Percentiles rank a stretch among this genome's conserved stretches.
phyloP scores from a whole-genome alignment of 2,888 invertebrate genomes.

The Drosophila rellima region DNA sequence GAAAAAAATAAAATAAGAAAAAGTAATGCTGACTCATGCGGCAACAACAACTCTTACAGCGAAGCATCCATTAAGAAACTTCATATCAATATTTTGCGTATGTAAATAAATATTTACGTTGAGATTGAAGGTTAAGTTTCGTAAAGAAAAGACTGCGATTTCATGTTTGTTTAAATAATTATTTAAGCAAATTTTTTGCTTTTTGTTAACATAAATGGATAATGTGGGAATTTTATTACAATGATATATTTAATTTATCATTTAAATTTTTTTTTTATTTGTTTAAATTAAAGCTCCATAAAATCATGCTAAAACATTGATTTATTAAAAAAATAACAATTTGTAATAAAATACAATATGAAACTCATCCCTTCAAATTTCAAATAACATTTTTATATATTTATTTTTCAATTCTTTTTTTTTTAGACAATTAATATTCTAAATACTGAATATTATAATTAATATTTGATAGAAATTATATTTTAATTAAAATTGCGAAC shows the following conservation, averaged over 20 bases:
- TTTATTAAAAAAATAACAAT: no score
- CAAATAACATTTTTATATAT: no score
- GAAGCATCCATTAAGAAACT: conserved; percentile 33
- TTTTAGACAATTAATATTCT: no score
- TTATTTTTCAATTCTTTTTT: no score
- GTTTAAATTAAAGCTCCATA: no score
- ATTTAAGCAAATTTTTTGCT: not conserved
- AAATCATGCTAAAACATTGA: no score
- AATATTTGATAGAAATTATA: no score
- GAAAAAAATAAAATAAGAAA: conserved; percentile 8
- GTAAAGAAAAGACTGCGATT: conserved; percentile 10
- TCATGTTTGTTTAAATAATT: conserved; percentile 19
- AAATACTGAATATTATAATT: no score
- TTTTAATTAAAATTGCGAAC: no score
- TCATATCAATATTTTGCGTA: conserved; percentile 26
- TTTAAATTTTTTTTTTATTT: no score
- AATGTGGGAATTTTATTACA: not conserved
- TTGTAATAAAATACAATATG: no score
- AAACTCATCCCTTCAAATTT: no score
- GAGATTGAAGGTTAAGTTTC: conserved; percentile 45
- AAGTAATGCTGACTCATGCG: conserved; percentile 23
- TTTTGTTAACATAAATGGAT: not conserved
- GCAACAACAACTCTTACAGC: conserved; percentile 19
- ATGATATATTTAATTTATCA: not conserved
- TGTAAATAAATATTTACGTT: conserved; percentile 23